phyloP scores from a whole-genome alignment of 2,888 invertebrate genomes.

The Rhyacophila evoluta region DNA sequence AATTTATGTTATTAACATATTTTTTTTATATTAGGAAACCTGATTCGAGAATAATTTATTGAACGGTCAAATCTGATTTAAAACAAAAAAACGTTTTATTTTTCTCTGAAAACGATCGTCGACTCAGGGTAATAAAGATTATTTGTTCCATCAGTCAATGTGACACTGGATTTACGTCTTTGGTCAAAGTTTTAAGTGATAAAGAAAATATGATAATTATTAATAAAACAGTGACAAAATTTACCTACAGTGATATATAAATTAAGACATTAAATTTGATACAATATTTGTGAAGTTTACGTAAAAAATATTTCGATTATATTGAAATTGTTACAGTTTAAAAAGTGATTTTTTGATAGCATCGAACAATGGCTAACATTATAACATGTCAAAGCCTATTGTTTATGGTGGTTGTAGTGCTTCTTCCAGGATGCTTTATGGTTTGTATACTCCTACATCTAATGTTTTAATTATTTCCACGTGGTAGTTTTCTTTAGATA shows the following conservation, averaged over 20 bases:
- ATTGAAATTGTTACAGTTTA: too few species aligned
- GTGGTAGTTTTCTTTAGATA: too few species aligned
- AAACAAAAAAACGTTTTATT: slow-evolving; percentile 5
- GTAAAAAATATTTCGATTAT: too few species aligned
- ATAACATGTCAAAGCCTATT: neutral
- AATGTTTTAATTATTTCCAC: too few species aligned
- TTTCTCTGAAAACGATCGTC: neutral
- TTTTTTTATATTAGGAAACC: neutral
- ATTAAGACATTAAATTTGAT: too few species aligned
- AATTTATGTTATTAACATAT: neutral
- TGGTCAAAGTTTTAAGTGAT: neutral
- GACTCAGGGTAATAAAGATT: neutral
- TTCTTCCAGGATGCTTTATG: neutral
- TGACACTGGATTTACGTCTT: neutral
- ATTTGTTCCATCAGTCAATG: neutral
- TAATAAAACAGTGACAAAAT: too few species aligned
- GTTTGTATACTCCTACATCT: too few species aligned
- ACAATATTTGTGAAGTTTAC: too few species aligned
- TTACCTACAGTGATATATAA: too few species aligned
- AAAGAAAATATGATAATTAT: neutral
- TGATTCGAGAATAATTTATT: slow-evolving; percentile 3
- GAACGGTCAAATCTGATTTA: neutral
- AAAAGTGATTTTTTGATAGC: neutral
- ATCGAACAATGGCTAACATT: neutral
- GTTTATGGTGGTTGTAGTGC: neutral